Evolutionary conservation across 2,888 invertebrate genomes (phyloP).

Genomic region (Diplazon laetatorius): DNA sequence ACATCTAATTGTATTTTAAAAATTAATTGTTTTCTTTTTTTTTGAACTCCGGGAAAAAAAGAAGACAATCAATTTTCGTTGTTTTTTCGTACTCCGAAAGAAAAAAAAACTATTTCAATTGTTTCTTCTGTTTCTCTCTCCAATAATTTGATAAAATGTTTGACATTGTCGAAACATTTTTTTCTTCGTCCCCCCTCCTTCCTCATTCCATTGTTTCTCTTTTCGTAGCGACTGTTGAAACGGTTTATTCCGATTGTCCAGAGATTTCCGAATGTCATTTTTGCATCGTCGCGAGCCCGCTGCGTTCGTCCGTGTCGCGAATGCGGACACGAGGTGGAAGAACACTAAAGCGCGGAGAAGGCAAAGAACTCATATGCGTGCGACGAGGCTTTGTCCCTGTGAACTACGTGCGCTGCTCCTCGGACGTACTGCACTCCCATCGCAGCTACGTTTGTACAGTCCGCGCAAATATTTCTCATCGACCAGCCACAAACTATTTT

Average conservation of each 20-base stretch:
- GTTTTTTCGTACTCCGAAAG: too few species aligned
- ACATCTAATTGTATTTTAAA: too few species aligned
- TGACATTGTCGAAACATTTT: neutral
- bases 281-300: conserved; percentile 14
- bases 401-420: conserved; percentile 10
- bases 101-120: too few species aligned
- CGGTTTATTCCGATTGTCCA: neutral
- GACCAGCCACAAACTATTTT: neutral
- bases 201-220: too few species aligned
- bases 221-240: neutral
- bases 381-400: conserved; percentile 39
- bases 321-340: conserved; percentile 3
- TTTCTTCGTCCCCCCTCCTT: too few species aligned
- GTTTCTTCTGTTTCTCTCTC: too few species aligned
- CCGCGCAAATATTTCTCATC: conserved; percentile 14
- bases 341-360: conserved; percentile 9
- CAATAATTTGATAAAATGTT: too few species aligned
- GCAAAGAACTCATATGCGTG: conserved; percentile 35
- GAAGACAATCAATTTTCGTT: too few species aligned
- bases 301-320: conserved; percentile 19
- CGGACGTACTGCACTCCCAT: conserved; percentile 27
- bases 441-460: conserved; percentile 38
- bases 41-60: too few species aligned
- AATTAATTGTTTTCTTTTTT: too few species aligned
- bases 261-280: conserved; percentile 24